Evolutionary conservation across 2,113 vertebrate species (phyloP).

Genomic region (Vulpes lagopus): DNA sequence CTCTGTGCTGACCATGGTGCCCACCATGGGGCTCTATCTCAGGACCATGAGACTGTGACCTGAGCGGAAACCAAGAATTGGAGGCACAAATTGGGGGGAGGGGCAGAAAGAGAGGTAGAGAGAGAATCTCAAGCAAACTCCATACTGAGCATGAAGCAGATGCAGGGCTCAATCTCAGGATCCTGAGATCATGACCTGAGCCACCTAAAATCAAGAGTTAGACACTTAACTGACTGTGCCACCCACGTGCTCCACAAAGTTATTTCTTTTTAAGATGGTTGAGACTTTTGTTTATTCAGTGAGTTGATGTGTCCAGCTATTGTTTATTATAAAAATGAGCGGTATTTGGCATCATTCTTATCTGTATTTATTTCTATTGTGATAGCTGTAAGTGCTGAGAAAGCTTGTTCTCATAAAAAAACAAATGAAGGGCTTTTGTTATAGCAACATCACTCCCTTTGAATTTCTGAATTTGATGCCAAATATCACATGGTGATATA

Average conservation of each 20-base stretch:
- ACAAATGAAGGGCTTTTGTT: not conserved
- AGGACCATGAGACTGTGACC: not conserved
- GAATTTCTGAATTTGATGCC: not conserved
- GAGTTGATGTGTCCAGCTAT: not conserved
- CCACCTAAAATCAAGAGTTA: not conserved
- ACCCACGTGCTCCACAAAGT: not conserved
- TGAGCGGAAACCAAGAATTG: not conserved
- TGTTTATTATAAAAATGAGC: not conserved
- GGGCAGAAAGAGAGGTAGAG: too few relatives aligned
- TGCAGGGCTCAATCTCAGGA: not conserved
- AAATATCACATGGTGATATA: not conserved
- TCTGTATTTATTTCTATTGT: not conserved
- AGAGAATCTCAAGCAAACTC: too few relatives aligned
- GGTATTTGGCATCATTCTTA: not conserved
- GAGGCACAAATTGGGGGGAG: too few relatives aligned
- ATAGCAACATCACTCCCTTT: not conserved
- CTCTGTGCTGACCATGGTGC: not conserved
- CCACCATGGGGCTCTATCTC: not conserved
- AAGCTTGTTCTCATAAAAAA: conserved; percentile 24
- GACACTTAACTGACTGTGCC: not conserved
- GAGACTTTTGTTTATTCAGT: not conserved
- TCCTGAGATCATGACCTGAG: not conserved
- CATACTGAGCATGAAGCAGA: too few relatives aligned
- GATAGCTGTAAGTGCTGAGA: not conserved
- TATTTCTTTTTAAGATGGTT: not conserved